Conservation (phyloP, 2,888 invertebrate species). For the Cetonia aurata region DNA sequence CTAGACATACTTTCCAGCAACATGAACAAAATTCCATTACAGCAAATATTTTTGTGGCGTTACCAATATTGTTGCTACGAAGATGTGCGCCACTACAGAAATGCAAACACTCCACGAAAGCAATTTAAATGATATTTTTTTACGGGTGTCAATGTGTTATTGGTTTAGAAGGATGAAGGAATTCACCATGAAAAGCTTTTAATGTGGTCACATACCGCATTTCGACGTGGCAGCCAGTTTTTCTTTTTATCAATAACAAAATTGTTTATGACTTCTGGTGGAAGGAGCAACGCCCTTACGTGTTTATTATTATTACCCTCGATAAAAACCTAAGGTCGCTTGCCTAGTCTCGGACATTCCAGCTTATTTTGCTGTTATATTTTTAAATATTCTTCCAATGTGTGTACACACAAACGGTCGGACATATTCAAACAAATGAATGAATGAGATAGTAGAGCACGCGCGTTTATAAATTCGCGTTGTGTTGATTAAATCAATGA, state of each 20-base stretch:
- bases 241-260: slow-evolving; percentile 17
- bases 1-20: too few relatives aligned
- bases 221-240: not conserved
- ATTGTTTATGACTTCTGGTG: slow-evolving; percentile 31
- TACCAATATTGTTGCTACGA: too few relatives aligned
- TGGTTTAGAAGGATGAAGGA: too few relatives aligned
- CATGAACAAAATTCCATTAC: too few relatives aligned
- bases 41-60: too few relatives aligned
- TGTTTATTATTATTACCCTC: slow-evolving; percentile 38
- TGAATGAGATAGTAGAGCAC: slow-evolving; percentile 14
- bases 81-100: too few relatives aligned
- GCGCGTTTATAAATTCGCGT: not conserved
- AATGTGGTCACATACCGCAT: too few relatives aligned
- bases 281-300: slow-evolving; percentile 32
- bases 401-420: slow-evolving; percentile 3
- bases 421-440: slow-evolving; percentile 18
- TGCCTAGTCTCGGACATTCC: slow-evolving; percentile 34
- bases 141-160: too few relatives aligned
- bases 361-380: slow-evolving; percentile 33
- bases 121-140: too few relatives aligned
- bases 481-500: slow-evolving; percentile 12
- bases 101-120: too few relatives aligned
- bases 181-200: too few relatives aligned
- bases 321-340: slow-evolving; percentile 39
- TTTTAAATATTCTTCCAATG: slow-evolving; percentile 26